Evolutionary conservation across 2,113 vertebrate genomes (phyloP).

Genomic region (Chaetodon trifascialis): DNA sequence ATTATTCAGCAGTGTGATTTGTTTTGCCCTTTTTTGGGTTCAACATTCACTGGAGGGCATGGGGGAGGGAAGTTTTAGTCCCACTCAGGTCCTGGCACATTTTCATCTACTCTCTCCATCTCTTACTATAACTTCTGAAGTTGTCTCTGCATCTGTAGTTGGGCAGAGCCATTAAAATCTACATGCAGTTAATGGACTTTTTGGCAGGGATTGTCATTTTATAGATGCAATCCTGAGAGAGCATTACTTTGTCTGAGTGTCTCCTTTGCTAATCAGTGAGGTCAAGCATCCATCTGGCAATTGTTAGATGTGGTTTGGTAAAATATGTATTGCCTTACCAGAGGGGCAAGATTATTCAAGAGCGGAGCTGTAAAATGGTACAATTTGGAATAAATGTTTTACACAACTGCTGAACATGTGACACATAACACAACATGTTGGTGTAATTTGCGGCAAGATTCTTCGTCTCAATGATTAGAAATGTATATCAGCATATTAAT

Average conservation of each 20-base stretch:
- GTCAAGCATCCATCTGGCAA: slow-evolving; percentile 62
- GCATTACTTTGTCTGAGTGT: slow-evolving; percentile 65
- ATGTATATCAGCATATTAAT: slow-evolving; percentile 15
- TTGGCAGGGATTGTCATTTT: slow-evolving; percentile 76
- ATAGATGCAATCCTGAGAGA: slow-evolving; percentile 56
- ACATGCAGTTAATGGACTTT: slow-evolving; percentile 79
- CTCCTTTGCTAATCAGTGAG: slow-evolving; percentile 64
- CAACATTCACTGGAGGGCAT: slow-evolving; percentile 47
- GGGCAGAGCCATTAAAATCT: slow-evolving; percentile 61
- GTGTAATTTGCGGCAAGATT: not conserved
- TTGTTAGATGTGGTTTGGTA: slow-evolving; percentile 58
- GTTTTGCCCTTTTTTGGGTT: slow-evolving; percentile 46
- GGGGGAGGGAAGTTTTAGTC: slow-evolving; percentile 34
- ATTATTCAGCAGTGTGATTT: slow-evolving; percentile 72
- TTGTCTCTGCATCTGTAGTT: slow-evolving; percentile 61
- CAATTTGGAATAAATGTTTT: slow-evolving; percentile 16
- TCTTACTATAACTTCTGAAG: slow-evolving; percentile 63
- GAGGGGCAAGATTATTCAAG: slow-evolving; percentile 7
- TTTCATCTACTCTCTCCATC: slow-evolving; percentile 40
- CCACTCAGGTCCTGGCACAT: slow-evolving; percentile 57
- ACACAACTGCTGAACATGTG: not conserved
- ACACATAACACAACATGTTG: slow-evolving; percentile 1
- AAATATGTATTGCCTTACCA: slow-evolving; percentile 57
- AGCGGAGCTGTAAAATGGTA: not conserved
- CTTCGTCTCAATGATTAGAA: slow-evolving; percentile 19